Base-by-base conservation (phyloP, 1,140 invertebrate genomes). In the Magallana gigas region DNA sequence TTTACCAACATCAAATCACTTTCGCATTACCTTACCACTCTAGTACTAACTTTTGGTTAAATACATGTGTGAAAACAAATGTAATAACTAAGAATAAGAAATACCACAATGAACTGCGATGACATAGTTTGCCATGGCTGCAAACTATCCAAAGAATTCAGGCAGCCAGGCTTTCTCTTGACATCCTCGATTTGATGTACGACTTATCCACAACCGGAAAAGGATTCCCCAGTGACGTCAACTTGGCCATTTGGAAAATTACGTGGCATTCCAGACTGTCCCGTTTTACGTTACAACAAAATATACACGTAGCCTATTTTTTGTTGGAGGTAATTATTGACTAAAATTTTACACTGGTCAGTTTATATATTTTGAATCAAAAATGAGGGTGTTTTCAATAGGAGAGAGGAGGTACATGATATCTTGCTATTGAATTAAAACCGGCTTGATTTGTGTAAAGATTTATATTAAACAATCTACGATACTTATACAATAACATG, bases 221-320 rank as follows among this genome's bases (percentile, higher is more conserved):
- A 88, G 88, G 86, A 87, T 87, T 88, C 88, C 89, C 81, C 29
- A 84, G 59, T 90, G 88, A 87, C 88, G 88, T 90, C 86, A 88
- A 58, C 36, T 29, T 36, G 64, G 87, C 29, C 85, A 87, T 85
- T 14, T 88, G 88, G 88, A 88, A 85, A 86, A 85, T 85, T 89
- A 90, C 90, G 88, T 90, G 88, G 88, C 90, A 90, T 89, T 82
- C 71, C 18, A 60, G n/a, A 56, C 29, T 14, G 58, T 62, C 8
- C 48, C 36, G 71, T 57, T 83, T 64, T 85, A 16, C 48, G 14
- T n/a, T 9, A n/a, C 18, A 18, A 23, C 18, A 12, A 29, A 29
- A 36, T 48, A 64, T 58, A 48, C 84, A 80, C 82, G 83, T 81
- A 56, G n/a, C 57, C 18, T 11, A 57, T 48, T 59, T 71, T 68